phyloP scores from a whole-genome alignment of 64 coral and sea anemone genomes.

The Dendrophyllia cribrosa region DNA sequence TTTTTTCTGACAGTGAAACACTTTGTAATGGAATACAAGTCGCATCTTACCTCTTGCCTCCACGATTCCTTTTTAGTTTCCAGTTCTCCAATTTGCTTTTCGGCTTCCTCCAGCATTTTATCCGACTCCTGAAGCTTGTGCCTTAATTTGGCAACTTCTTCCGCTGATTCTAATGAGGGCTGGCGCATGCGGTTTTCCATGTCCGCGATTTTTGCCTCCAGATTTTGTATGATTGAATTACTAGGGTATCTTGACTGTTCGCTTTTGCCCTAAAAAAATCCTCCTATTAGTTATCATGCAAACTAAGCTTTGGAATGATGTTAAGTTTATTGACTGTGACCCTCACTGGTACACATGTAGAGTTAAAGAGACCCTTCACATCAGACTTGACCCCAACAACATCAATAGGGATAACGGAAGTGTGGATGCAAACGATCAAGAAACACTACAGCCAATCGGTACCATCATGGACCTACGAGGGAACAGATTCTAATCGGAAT shows the following conservation, averaged over 20 bases:
- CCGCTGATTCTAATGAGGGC: slow-evolving; percentile 38
- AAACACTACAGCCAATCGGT: too few relatives aligned
- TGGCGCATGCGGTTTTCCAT: slow-evolving; percentile 55
- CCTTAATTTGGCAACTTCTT: slow-evolving; percentile 31
- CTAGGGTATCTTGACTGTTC: slow-evolving; percentile 62
- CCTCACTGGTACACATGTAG: too few relatives aligned
- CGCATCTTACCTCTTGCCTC: slow-evolving; percentile 62
- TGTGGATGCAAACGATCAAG: too few relatives aligned
- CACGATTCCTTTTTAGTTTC: slow-evolving; percentile 60
- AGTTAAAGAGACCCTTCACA: too few relatives aligned
- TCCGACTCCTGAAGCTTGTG: slow-evolving; percentile 54
- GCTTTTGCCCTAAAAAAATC: slow-evolving; percentile 36
- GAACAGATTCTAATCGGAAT: too few relatives aligned
- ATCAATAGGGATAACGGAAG: too few relatives aligned
- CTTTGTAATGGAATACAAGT: not conserved
- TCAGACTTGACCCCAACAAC: too few relatives aligned
- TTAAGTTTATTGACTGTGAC: too few relatives aligned
- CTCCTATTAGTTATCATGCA: not conserved
- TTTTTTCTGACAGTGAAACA: too few relatives aligned
- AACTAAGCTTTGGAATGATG: too few relatives aligned
- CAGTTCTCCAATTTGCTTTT: slow-evolving; percentile 51
- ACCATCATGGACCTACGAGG: too few relatives aligned
- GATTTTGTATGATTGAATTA: slow-evolving; percentile 57
- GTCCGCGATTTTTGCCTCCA: slow-evolving; percentile 70
- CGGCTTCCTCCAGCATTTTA: slow-evolving; percentile 1